phyloP scores from a whole-genome alignment of 1,140 invertebrate species.

The Pogonomyrmex californicus region DNA sequence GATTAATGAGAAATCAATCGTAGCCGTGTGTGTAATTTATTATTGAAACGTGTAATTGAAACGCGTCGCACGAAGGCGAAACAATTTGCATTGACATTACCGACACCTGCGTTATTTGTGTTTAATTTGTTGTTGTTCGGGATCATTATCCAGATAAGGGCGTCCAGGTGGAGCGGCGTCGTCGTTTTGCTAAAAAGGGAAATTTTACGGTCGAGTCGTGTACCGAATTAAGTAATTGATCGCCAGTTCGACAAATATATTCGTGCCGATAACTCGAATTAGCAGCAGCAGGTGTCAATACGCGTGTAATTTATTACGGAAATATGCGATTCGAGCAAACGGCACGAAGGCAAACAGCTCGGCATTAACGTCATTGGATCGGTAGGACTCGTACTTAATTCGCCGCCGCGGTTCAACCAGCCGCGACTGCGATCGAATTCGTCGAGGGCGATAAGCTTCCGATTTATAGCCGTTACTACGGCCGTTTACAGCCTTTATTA shows the following conservation, averaged over 20 bases:
- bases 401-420: conserved; percentile 16
- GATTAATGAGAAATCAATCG: conserved; percentile 5
- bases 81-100: conserved; percentile 15
- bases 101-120: background rate
- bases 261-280: conserved; percentile 32
- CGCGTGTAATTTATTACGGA: conserved; percentile 41
- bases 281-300: conserved; percentile 37
- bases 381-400: conserved; percentile 28
- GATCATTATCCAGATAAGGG: background rate
- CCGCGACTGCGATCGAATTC: conserved; percentile 46
- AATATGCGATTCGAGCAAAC: background rate
- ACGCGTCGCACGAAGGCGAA: background rate
- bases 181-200: background rate
- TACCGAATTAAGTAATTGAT: conserved; percentile 41
- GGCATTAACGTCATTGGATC: conserved; percentile 33
- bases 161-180: background rate
- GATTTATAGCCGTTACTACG: conserved; percentile 30
- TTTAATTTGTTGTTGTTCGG: conserved; percentile 18
- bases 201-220: background rate
- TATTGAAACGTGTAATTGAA: conserved; percentile 18
- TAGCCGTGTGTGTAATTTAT: conserved; percentile 4
- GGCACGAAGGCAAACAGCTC: conserved; percentile 11
- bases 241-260: conserved; percentile 12
- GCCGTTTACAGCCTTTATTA: conserved; percentile 26
- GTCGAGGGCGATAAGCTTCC: conserved; percentile 14